Evolutionary conservation across 2,113 vertebrate genomes (phyloP).

Genomic region (Zingel zingel): DNA sequence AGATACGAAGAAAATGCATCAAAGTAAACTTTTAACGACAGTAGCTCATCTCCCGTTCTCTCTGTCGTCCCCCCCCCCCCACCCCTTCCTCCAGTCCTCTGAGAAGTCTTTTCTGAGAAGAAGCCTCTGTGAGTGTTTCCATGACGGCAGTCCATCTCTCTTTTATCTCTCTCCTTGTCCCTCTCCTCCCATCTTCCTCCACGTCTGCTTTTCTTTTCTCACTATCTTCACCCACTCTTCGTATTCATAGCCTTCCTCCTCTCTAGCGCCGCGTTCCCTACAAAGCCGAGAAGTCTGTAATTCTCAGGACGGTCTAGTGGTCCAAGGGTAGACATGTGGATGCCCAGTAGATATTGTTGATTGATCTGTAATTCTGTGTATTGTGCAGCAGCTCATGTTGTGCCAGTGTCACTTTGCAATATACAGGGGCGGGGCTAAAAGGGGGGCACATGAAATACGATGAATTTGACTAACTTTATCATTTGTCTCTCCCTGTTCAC

Average conservation of each 20-base stretch:
- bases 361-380: neutral
- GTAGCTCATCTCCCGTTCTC: too few relatives aligned
- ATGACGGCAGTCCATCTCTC: neutral
- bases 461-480: too few relatives aligned
- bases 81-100: neutral
- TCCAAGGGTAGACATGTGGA: neutral
- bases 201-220: conserved; percentile 14
- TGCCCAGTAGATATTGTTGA: neutral
- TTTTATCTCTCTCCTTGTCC: conserved; percentile 5
- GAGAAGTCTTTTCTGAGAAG: conserved; percentile 52
- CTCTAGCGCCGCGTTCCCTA: neutral
- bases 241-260: neutral
- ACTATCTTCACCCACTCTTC: neutral
- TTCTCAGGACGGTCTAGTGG: neutral
- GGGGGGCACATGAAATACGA: too few relatives aligned
- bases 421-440: too few relatives aligned
- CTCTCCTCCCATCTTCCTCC: conserved; percentile 19
- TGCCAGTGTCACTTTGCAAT: neutral
- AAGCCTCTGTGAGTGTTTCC: conserved; percentile 36
- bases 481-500: too few relatives aligned
- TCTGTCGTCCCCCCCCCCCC: too few relatives aligned
- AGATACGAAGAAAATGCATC: too few relatives aligned
- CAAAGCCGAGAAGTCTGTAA: neutral
- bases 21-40: too few relatives aligned
- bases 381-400: neutral